Base-by-base conservation (phyloP, 2,113 vertebrate genomes). In the Podilymbus podiceps region DNA sequence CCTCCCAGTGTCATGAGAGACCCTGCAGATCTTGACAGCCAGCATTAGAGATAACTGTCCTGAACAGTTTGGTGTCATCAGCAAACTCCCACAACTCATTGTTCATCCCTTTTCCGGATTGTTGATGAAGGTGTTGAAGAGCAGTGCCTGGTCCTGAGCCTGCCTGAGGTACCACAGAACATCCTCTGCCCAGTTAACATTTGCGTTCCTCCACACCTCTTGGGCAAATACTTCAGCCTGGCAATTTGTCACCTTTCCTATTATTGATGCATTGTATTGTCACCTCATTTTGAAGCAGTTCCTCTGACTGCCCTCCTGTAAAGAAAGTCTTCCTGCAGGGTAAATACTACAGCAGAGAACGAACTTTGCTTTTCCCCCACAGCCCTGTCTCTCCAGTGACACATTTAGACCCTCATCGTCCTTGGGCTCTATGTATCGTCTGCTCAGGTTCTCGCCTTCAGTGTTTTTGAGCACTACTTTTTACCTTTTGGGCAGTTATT, bases 161-260 rank as follows among this genome's bases (percentile, higher is more conserved):
- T 4, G 31, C 35, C 49, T 4, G 3, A 38, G 35, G 35, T 27
- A 9, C 71, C 21, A 3, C 58, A 28, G 47, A 4, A 25, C 27
- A 1, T 8, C 6, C n/a, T 42, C n/a, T 4, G 27, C n/a, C 66
- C 20, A 2, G 9, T 8, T 3, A 2, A 16, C 8, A 4, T 12
- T 14, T 28, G 50, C 5, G 0, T 59, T n/a, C 38, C 75, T 55
- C 33, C 15, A 17, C 8, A 6, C 18, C 78, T 9, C 47, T 4
- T 4, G n/a, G 46, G 64, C 31, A 31, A 33, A 47, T 6, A 19
- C 3, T 40, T 72, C 49, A 17, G 62, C 49, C 35, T 5, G 27
- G 42, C 42, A 30, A 18, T 33, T 46, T 33, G 47, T 62, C 47
- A 33, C 58, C 23, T 5, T 15, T 40, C 12, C 3, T 8, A 8